Evolutionary conservation across 1,140 invertebrate genomes (phyloP).

Genomic region (Geopemphigus sp.): DNA sequence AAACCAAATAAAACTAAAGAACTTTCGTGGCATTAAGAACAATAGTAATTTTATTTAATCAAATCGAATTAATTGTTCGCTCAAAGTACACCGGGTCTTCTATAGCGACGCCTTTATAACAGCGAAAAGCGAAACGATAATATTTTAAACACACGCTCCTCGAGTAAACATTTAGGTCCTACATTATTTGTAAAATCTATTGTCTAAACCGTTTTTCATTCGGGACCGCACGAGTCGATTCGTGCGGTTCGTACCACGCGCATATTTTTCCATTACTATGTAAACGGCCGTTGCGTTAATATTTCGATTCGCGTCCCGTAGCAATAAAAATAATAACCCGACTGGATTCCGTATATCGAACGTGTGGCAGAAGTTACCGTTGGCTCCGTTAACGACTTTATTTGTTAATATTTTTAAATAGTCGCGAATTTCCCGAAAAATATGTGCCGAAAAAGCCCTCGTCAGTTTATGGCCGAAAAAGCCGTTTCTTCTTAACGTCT

Average conservation of each 20-base stretch:
- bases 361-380: not conserved
- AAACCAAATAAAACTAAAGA: conserved; percentile 3
- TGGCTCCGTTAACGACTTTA: not conserved
- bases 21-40: not conserved
- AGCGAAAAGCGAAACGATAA: not conserved
- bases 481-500: conserved; percentile 16
- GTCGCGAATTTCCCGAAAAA: not conserved
- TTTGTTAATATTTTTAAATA: not conserved
- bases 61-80: conserved; percentile 43
- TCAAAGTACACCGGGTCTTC: not conserved
- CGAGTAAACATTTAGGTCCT: not conserved
- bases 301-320: not conserved
- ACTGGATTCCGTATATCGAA: not conserved
- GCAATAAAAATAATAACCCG: not conserved
- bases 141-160: not conserved
- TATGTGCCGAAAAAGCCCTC: not conserved
- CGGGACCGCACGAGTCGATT: too few relatives aligned
- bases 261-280: not conserved
- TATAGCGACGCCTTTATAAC: too few relatives aligned
- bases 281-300: not conserved
- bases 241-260: not conserved
- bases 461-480: not conserved
- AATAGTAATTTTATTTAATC: conserved; percentile 23
- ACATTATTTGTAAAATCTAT: not conserved
- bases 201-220: not conserved